Conservation (phyloP, 2,113 vertebrate genomes). For the Actinemys pallida region DNA sequence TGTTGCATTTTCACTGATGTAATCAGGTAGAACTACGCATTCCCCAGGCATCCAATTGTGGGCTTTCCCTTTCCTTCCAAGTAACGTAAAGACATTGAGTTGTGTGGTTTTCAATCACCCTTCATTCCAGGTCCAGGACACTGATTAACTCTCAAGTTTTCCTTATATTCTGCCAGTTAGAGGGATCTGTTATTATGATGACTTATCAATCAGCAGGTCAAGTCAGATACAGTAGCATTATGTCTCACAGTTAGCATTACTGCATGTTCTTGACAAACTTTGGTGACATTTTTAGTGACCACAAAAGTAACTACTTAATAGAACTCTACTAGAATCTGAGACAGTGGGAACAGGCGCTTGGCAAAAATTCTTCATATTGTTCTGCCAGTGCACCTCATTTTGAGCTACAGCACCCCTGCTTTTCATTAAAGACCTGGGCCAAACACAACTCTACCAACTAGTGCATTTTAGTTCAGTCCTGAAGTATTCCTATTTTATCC, state of each 20-base stretch:
- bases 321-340: not conserved
- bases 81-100: not conserved
- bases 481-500: not conserved
- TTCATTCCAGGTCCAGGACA: not conserved
- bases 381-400: not conserved
- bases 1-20: not conserved
- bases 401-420: fast-evolving
- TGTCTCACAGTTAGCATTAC: not conserved
- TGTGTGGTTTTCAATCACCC: fast-evolving
- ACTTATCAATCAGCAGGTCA: fast-evolving
- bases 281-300: not conserved
- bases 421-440: not conserved
- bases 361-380: not conserved
- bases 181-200: fast-evolving
- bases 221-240: fast-evolving
- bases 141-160: fast-evolving
- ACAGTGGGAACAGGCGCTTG: fast-evolving
- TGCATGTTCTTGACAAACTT: not conserved
- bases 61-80: not conserved
- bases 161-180: not conserved
- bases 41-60: not conserved
- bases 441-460: fast-evolving
- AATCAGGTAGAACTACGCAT: not conserved
- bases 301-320: not conserved
- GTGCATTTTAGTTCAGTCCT: not conserved